phyloP scores from a whole-genome alignment of 2,888 invertebrate genomes.

The Melolontha melolontha region DNA sequence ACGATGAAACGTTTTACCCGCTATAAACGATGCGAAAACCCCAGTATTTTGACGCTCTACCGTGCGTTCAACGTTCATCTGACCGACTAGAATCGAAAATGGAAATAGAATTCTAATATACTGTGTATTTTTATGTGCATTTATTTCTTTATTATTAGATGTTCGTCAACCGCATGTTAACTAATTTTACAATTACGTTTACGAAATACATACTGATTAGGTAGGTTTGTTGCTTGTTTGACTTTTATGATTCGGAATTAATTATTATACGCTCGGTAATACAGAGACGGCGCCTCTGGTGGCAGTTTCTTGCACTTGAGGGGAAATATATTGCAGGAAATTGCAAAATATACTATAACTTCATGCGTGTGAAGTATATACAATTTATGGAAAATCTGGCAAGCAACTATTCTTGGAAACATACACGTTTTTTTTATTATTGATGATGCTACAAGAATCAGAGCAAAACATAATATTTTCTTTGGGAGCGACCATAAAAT shows the following conservation, averaged over 20 bases:
- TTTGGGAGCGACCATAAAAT: no score
- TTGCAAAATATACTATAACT: conserved; percentile 18
- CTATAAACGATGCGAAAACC: conserved; percentile 27
- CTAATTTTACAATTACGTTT: conserved; percentile 40
- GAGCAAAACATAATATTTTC: no score
- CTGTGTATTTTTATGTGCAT: conserved; percentile 43
- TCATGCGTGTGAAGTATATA: conserved; percentile 9
- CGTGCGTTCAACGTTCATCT: conserved; percentile 25
- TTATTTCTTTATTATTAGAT: conserved; percentile 42
- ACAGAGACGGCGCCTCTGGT: conserved; percentile 25
- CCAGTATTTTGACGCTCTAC: conserved; percentile 10
- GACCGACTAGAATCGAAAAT: conserved; percentile 40
- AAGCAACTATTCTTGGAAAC: no score
- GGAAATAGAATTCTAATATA: conserved; percentile 42
- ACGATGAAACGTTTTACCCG: conserved; percentile 15
- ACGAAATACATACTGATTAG: conserved; percentile 40
- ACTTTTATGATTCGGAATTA: conserved; percentile 33
- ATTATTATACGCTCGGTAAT: conserved; percentile 11
- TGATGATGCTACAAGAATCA: no score
- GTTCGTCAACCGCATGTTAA: conserved; percentile 42
- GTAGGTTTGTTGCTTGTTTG: conserved; percentile 15
- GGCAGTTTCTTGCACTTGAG: conserved; percentile 19
- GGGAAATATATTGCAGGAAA: conserved; percentile 30
- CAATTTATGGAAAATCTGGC: no score
- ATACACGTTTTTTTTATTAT: no score